phyloP scores from a whole-genome alignment of 1,140 invertebrate genomes.

The Drosophila kanapiae region DNA sequence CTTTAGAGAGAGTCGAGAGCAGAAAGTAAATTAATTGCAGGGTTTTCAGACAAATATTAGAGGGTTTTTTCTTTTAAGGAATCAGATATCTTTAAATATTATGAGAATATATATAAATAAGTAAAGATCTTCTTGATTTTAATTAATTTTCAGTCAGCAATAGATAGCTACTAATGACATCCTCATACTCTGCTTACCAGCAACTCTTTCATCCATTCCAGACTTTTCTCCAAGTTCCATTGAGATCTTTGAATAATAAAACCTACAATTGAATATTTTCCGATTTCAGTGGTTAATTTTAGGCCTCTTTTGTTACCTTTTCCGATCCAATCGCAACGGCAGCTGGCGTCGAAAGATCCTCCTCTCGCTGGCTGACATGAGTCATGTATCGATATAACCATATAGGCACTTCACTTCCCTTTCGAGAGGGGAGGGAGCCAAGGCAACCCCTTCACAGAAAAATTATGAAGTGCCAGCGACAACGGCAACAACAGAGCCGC shows the following conservation, averaged over 20 bases:
- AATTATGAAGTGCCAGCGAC: conserved; percentile 81
- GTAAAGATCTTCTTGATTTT: neutral
- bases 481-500: conserved; percentile 77
- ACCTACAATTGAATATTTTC: conserved; percentile 12
- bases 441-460: conserved; percentile 63
- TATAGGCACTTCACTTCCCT: conserved; percentile 40
- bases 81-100: neutral
- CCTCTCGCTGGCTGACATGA: conserved; percentile 47
- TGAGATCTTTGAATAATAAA: neutral
- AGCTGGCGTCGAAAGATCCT: conserved; percentile 42
- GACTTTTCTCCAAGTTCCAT: neutral
- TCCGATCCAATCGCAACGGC: neutral
- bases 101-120: neutral
- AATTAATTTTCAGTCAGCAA: neutral
- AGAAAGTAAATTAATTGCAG: neutral
- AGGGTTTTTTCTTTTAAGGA: neutral
- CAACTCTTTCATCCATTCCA: too few species aligned
- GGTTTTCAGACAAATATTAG: neutral
- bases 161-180: too few species aligned
- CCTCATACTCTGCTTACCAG: too few species aligned
- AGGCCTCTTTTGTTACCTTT: conserved; percentile 31
- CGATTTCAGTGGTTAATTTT: conserved; percentile 38
- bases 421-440: neutral
- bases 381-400: conserved; percentile 56
- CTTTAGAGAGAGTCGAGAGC: neutral